phyloP scores from a whole-genome alignment of 2,797 vertebrate species.

The Dromococcyx pavoninus region DNA sequence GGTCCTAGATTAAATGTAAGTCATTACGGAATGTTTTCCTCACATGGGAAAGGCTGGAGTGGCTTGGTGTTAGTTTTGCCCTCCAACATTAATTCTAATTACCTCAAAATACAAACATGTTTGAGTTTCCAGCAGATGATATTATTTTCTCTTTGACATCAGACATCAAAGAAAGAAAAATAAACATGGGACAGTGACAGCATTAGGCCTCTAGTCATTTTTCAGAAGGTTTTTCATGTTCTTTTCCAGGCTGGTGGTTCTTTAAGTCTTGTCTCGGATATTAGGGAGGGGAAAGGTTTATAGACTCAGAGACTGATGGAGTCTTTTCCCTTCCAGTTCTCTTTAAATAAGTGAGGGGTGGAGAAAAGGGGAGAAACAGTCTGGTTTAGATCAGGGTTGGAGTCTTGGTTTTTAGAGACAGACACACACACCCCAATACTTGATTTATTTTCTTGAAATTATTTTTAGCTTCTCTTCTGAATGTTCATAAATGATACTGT shows the following conservation, averaged over 20 bases:
- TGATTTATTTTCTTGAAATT: constrained; percentile 38
- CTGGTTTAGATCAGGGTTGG: constrained; percentile 78
- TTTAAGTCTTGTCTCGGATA: constrained; percentile 72
- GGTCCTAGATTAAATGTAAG: constrained; percentile 76
- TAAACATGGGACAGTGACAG: constrained; percentile 78
- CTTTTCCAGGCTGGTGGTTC: constrained; percentile 72
- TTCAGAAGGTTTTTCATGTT: constrained; percentile 78
- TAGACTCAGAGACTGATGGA: constrained; percentile 65
- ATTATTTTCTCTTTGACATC: constrained; percentile 80
- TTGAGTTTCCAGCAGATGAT: constrained; percentile 77
- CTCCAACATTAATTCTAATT: constrained; percentile 82
- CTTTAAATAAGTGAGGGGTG: constrained; percentile 65
- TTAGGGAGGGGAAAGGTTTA: constrained; percentile 72
- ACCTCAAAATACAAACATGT: constrained; percentile 79
- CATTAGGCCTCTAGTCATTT: constrained; percentile 77
- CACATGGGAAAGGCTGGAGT: constrained; percentile 73
- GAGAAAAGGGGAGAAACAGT: constrained; percentile 48
- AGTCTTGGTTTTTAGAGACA: constrained; percentile 62
- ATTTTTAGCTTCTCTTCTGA: constrained; percentile 65
- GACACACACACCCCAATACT: not conserved
- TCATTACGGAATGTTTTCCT: constrained; percentile 76
- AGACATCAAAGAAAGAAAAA: constrained; percentile 81
- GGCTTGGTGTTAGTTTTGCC: constrained; percentile 71
- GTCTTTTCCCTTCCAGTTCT: constrained; percentile 75
- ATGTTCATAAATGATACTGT: constrained; percentile 21